These are phyloP conservation scores for Chromoteleia sp. DNA, from an alignment of 2,888 invertebrate genomes.

Conservation along the genomic window DNA sequence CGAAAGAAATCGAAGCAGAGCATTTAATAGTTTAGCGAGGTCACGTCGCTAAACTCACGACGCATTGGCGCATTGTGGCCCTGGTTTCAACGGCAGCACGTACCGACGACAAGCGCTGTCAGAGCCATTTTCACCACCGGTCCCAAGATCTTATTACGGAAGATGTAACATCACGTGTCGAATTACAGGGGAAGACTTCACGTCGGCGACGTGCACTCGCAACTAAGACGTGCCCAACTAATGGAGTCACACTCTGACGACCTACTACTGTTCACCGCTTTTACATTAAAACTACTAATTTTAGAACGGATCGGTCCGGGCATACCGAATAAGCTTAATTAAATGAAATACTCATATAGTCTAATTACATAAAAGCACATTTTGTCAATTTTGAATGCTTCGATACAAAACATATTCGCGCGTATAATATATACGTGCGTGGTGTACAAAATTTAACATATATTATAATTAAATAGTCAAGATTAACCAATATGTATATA, in stretches of 20 bases:
- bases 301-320: constrained; percentile 10
- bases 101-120: constrained; percentile 55
- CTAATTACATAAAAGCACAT: no score
- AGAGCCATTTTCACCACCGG: constrained; percentile 71
- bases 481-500: no score
- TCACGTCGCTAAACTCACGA: no score
- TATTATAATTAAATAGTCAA: no score
- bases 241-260: constrained; percentile 55
- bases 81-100: constrained; percentile 55
- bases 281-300: constrained; percentile 23
- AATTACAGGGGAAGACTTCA: constrained; percentile 71
- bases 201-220: constrained; percentile 59
- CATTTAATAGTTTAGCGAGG: constrained; percentile 60
- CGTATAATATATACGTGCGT: no score
- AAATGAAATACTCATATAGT: no score
- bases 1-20: constrained; percentile 65
- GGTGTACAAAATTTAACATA: no score
- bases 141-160: constrained; percentile 75
- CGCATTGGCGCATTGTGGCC: constrained; percentile 67
- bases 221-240: constrained; percentile 58
- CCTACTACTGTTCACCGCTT: constrained; percentile 16
- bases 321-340: no score
- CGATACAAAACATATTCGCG: no score
- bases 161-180: constrained; percentile 75
- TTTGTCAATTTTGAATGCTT: no score